phyloP scores from a whole-genome alignment of 2,888 invertebrate genomes.

The Hypomecis punctinalis region DNA sequence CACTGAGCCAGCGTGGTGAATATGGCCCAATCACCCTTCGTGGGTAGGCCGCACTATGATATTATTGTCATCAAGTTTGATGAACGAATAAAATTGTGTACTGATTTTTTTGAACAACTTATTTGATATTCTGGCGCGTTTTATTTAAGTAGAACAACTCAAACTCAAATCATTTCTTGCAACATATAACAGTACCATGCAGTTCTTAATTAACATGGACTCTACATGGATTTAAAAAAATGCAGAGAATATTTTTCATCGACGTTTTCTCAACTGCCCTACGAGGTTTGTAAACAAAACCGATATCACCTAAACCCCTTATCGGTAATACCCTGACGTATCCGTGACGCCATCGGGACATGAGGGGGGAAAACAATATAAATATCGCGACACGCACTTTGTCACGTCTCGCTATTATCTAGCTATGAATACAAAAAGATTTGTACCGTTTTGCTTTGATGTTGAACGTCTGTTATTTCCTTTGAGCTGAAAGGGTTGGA shows the following conservation, averaged over 20 bases:
- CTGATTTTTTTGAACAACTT: no score
- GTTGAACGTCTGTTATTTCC: conserved; percentile 28
- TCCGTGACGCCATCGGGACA: conserved; percentile 10
- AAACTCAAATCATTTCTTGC: no score
- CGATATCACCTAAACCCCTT: conserved; percentile 3
- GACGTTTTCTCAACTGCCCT: background rate
- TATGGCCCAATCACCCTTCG: no score
- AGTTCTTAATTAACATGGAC: no score
- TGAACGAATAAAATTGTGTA: no score
- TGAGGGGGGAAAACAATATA: conserved; percentile 34
- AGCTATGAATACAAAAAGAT: conserved; percentile 39
- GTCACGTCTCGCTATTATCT: conserved; percentile 44
- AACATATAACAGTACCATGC: no score
- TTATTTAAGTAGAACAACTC: no score
- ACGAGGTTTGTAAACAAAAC: background rate
- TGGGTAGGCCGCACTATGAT: no score
- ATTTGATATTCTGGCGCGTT: no score
- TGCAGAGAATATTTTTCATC: background rate
- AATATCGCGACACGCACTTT: conserved; percentile 38
- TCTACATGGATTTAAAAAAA: no score
- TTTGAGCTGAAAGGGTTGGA: conserved; percentile 31
- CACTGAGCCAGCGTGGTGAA: no score
- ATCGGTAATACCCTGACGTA: conserved; percentile 13
- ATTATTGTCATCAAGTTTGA: no score
- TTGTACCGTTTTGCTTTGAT: conserved; percentile 41